Percentiles rank a stretch among this genome's conserved stretches.
These are phyloP conservation scores for Pteruthius melanotis DNA, from an alignment of 2,113 vertebrate genomes.

Conservation along the genomic window DNA sequence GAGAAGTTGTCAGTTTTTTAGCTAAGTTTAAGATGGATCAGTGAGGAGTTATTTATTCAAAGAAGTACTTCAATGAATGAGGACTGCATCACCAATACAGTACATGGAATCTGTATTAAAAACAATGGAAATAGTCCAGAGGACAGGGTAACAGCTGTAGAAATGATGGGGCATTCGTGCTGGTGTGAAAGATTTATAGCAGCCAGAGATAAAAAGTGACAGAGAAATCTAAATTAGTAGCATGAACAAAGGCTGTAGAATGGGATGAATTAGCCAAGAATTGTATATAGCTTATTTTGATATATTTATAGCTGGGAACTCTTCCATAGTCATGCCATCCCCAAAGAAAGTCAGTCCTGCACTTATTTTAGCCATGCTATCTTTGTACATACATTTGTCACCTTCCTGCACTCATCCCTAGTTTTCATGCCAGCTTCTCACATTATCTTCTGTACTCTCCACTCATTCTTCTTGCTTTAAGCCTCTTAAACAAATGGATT, in stretches of 20 bases:
- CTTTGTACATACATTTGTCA: not conserved
- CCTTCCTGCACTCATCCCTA: not conserved
- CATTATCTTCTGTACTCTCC: not conserved
- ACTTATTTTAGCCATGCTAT: not conserved
- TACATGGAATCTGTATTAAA: not conserved
- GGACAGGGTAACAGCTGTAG: not conserved
- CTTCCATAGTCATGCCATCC: not conserved
- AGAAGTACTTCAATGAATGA: not conserved
- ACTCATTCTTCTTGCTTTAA: not conserved
- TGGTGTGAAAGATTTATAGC: not conserved
- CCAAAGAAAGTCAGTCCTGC: not conserved
- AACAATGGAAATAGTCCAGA: not conserved
- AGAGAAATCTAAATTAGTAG: not conserved
- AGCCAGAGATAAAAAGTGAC: not conserved
- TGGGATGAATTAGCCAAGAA: not conserved
- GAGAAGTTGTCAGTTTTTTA: not conserved
- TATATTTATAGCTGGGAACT: not conserved
- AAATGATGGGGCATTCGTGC: not conserved
- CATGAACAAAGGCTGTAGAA: not conserved
- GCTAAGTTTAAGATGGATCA: not conserved
- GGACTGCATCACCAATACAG: not conserved
- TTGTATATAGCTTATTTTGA: not conserved
- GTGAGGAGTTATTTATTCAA: not conserved
- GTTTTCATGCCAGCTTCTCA: not conserved
- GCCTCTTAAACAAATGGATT: not conserved